Percentiles rank a stretch among this genome's conserved stretches.
Evolutionary conservation across 2,113 vertebrate genomes (phyloP).

Genomic region (Nipponia nippon): DNA sequence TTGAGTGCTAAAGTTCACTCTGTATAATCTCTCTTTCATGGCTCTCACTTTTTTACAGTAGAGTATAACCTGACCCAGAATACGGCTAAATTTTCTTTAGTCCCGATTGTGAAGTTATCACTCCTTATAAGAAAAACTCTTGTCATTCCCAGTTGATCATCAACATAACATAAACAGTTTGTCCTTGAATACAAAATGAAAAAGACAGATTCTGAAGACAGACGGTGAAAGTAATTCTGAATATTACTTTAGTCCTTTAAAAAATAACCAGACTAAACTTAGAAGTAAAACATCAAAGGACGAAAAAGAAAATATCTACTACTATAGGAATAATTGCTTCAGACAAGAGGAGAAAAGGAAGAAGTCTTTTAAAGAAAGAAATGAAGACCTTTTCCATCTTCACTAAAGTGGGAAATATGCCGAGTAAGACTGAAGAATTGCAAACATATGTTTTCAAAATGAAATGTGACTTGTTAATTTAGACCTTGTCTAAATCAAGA

Average conservation of each 20-base stretch:
- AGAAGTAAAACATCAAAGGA: constrained; percentile 44
- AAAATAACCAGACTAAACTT: constrained; percentile 31
- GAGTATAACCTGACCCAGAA: background rate
- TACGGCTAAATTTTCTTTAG: background rate
- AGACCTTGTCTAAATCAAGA: constrained; percentile 61
- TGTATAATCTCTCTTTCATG: background rate
- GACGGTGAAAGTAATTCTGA: constrained; percentile 38
- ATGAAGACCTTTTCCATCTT: constrained; percentile 37
- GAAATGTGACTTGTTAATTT: constrained; percentile 62
- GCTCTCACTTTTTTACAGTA: background rate
- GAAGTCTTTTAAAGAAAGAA: constrained; percentile 37
- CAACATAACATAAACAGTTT: background rate
- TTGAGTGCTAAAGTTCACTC: background rate
- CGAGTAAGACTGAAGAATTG: constrained; percentile 53
- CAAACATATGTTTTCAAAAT: constrained; percentile 68
- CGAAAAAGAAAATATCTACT: constrained; percentile 15
- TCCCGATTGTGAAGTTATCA: background rate
- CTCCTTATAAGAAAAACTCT: background rate
- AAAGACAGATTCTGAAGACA: constrained; percentile 41
- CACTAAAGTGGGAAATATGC: constrained; percentile 33
- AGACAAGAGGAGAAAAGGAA: constrained; percentile 39
- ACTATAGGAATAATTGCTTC: constrained; percentile 25
- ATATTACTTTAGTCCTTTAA: constrained; percentile 3
- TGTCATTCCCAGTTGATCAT: background rate
- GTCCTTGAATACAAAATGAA: background rate